Percentiles rank a stretch among this genome's conserved stretches.
Conservation (phyloP, 2,888 invertebrate species). For the Dynastes hyllus region DNA sequence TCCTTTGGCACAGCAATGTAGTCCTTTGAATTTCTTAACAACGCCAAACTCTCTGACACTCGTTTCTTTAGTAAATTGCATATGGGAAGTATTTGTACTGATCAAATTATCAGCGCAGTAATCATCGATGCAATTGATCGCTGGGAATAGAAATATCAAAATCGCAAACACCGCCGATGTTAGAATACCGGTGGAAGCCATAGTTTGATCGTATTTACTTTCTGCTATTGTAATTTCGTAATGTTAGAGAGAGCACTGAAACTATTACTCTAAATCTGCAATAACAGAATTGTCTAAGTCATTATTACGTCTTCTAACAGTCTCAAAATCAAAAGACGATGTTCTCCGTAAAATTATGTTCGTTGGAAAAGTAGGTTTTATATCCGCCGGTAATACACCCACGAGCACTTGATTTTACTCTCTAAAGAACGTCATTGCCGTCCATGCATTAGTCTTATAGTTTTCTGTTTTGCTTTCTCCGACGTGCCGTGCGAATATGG, state of each 20-base stretch:
- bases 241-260: not conserved
- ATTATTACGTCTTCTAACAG: constrained; percentile 14
- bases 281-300: constrained; percentile 22
- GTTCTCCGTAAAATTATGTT: not conserved
- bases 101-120: constrained; percentile 44
- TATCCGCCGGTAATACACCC: not conserved
- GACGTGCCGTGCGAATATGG: not conserved
- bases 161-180: not conserved
- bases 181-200: constrained; percentile 40
- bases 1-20: constrained; percentile 85
- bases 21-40: constrained; percentile 81
- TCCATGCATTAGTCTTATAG: not conserved
- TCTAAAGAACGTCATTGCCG: constrained; percentile 28
- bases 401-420: constrained; percentile 29
- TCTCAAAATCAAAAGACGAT: not conserved
- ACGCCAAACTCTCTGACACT: constrained; percentile 80
- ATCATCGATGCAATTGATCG: constrained; percentile 39
- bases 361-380: not conserved
- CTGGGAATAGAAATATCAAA: not conserved
- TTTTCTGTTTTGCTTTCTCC: not conserved
- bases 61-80: constrained; percentile 85
- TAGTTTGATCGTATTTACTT: constrained; percentile 19
- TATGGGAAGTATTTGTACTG: constrained; percentile 64
- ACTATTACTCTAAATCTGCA: not conserved
- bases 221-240: not conserved